Percentiles rank a stretch among this genome's conserved stretches.
Evolutionary conservation across 2,797 vertebrate species (phyloP).

Genomic region (Loris lydekkerianus): DNA sequence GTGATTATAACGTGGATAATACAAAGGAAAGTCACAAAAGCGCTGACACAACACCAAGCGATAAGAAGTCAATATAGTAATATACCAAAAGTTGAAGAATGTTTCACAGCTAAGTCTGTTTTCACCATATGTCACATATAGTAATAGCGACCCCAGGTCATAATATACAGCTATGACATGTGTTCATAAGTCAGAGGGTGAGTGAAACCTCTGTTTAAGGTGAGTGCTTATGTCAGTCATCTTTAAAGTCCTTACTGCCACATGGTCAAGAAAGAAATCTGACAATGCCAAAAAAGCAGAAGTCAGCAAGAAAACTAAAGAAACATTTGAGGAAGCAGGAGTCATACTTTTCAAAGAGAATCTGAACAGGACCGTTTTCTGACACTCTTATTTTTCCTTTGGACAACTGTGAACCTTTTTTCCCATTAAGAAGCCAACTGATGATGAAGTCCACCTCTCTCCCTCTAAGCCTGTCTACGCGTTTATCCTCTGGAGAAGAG

Average conservation of each 20-base stretch:
- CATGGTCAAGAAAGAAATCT: constrained; percentile 82
- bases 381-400: constrained; percentile 77
- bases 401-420: constrained; percentile 48
- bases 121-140: constrained; percentile 83
- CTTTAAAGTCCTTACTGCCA: constrained; percentile 79
- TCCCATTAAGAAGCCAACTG: constrained; percentile 61
- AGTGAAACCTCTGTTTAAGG: constrained; percentile 86
- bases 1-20: constrained; percentile 64
- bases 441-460: constrained; percentile 58
- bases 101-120: constrained; percentile 83
- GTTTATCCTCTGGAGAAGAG: constrained; percentile 65
- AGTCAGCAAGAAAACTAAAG: constrained; percentile 86
- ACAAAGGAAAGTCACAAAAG: constrained; percentile 76
- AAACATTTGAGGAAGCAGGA: constrained; percentile 80
- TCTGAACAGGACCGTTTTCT: constrained; percentile 70
- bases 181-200: constrained; percentile 84
- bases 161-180: constrained; percentile 80
- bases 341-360: constrained; percentile 81
- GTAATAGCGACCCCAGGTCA: constrained; percentile 81
- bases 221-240: constrained; percentile 87
- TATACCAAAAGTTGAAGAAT: constrained; percentile 77
- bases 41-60: constrained; percentile 77
- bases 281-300: constrained; percentile 84
- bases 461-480: constrained; percentile 47
- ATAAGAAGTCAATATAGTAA: constrained; percentile 58